Evolutionary conservation across 2,888 invertebrate species (phyloP).

Genomic region (Odontothrips loti): DNA sequence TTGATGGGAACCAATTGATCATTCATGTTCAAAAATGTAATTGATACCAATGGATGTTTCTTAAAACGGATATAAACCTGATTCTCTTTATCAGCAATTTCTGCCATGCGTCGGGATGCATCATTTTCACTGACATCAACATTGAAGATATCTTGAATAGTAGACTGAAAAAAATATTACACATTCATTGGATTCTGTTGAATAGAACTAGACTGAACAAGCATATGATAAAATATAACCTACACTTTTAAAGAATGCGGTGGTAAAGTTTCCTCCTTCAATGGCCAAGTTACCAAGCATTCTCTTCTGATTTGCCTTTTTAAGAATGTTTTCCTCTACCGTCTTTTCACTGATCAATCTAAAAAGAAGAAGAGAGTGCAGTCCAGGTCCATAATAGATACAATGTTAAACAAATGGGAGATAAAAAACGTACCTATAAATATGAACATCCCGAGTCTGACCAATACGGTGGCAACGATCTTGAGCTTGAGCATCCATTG

Average conservation of each 20-base stretch:
- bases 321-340: constrained; percentile 97
- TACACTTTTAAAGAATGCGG: constrained; percentile 88
- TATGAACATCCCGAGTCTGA: constrained; percentile 97
- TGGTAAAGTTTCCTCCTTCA: constrained; percentile 97
- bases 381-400: neutral
- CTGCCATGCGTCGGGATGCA: constrained; percentile 56
- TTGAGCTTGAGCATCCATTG: constrained; percentile 98
- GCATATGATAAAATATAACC: constrained; percentile 42
- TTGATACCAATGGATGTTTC: neutral
- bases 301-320: constrained; percentile 97
- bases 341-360: constrained; percentile 94
- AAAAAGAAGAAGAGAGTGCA: constrained; percentile 37
- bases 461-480: constrained; percentile 98
- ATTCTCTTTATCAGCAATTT: constrained; percentile 52
- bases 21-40: neutral
- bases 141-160: constrained; percentile 88
- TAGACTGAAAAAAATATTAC: constrained; percentile 54
- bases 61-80: neutral
- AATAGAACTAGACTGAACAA: constrained; percentile 29
- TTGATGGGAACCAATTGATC: neutral
- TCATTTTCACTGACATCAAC: constrained; percentile 62
- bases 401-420: neutral
- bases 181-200: neutral
- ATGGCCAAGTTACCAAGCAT: constrained; percentile 94
- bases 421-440: constrained; percentile 62